Base-by-base conservation (phyloP, 2,797 vertebrate genomes). In the Gorsachius magnificus region DNA sequence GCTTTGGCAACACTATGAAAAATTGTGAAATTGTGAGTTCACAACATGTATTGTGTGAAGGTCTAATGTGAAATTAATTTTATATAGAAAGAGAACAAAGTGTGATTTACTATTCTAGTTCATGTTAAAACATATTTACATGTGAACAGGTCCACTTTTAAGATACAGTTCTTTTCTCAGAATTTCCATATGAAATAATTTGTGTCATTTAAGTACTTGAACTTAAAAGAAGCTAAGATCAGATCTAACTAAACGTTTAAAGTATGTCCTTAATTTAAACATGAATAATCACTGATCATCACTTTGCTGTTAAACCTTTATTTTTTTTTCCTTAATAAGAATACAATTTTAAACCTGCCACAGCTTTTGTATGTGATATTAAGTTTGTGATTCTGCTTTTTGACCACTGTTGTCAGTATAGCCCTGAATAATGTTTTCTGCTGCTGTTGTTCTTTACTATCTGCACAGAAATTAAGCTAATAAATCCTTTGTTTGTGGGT, bases 371-470 rank as follows among this genome's bases (percentile, higher is more conserved):
- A 51, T 21, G 5, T 17, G 11, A 45, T 69, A 35, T 7, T 65
- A 63, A 41, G 9, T 70, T 64, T 93, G 38, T 91, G 74, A 78
- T 93, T 96, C n/a, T 80, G 25, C 10, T 75, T 72, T 95, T 95
- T 87, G 57, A 63, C 60, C 60, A 72, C 66, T 57, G 28, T 50
- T 91, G 80, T 89, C 46, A 92, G n/a, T 85, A 83, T 33, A 91
- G 21, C 11, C 17, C 24, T 80, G 16, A 5, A n/a, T 64, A 94
- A 61, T 66, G 6, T 17, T 36, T 77, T 63, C 16, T 69, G 25
- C 13, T 77, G 13, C 24, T 72, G 11, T 19, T n/a, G 11, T 83
- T 51, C 21, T 75, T 94, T 53, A 33, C 51, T 86, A 58, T 72
- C 16, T 90, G 15, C 14, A 84, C 41, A 60, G 24, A 93, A 83